Conservation (phyloP, 2,797 vertebrate genomes). For the Karalla daura region DNA sequence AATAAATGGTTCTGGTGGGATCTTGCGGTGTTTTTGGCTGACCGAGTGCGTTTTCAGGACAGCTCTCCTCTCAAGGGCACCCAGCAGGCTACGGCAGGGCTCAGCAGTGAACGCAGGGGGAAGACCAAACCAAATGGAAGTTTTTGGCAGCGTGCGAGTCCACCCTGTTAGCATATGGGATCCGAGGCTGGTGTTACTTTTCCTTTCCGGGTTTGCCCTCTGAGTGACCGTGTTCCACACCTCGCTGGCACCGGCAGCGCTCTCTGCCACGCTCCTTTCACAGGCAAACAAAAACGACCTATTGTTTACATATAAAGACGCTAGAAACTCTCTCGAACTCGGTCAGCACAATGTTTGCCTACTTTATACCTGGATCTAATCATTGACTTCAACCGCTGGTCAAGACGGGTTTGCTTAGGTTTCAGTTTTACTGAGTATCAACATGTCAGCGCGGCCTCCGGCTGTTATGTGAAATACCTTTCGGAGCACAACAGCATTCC, state of each 20-base stretch:
- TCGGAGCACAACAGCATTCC: conserved; percentile 23
- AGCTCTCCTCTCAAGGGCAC: conserved; percentile 36
- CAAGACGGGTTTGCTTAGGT: neutral
- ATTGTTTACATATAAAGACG: conserved; percentile 27
- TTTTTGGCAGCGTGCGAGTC: conserved; percentile 37
- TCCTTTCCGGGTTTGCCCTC: conserved; percentile 25
- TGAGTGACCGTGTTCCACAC: conserved; percentile 30
- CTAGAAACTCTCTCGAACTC: neutral
- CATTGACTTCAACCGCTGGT: conserved; percentile 17
- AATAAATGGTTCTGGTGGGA: conserved; percentile 10
- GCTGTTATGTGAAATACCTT: conserved; percentile 20
- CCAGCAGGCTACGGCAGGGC: conserved; percentile 39
- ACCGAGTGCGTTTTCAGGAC: conserved; percentile 17
- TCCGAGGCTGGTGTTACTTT: conserved; percentile 32
- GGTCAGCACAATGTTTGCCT: conserved; percentile 6
- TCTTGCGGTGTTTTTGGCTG: conserved; percentile 15
- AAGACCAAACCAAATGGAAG: conserved; percentile 32
- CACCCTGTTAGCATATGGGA: conserved; percentile 27
- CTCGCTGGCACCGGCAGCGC: neutral
- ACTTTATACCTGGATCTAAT: conserved; percentile 32
- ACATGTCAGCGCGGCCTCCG: conserved; percentile 11
- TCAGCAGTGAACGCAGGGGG: conserved; percentile 14
- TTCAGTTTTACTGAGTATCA: conserved; percentile 1
- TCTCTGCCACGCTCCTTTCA: conserved; percentile 4
- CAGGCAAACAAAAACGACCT: conserved; percentile 30